Percentiles rank a stretch among this genome's conserved stretches.
Evolutionary conservation across 2,888 invertebrate genomes (phyloP).

Genomic region (Craniophora ligustri): DNA sequence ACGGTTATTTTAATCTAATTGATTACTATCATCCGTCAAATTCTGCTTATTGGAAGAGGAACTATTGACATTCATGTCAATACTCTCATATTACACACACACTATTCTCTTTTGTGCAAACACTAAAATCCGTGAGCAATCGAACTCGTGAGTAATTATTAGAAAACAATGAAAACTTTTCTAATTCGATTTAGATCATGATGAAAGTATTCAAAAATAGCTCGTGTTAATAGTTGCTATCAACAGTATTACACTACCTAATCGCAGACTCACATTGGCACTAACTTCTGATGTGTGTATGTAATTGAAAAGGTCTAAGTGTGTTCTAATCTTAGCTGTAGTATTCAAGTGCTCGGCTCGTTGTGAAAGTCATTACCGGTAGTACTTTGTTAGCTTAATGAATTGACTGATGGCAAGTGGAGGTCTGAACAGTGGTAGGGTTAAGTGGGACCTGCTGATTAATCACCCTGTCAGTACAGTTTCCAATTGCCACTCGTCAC

Average conservation of each 20-base stretch:
- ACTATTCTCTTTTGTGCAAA: too few species aligned
- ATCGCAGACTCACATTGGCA: conserved; percentile 17
- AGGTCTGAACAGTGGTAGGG: conserved; percentile 85
- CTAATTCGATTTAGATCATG: too few species aligned
- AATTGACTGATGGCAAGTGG: conserved; percentile 87
- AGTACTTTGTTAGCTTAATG: conserved; percentile 88
- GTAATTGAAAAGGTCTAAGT: conserved; percentile 58
- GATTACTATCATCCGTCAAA: too few species aligned
- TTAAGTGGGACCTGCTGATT: conserved; percentile 87
- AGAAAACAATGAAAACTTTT: too few species aligned
- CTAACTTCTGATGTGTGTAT: conserved; percentile 45
- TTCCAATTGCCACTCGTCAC: conserved; percentile 85
- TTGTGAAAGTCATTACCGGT: conserved; percentile 85
- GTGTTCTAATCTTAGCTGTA: conserved; percentile 66
- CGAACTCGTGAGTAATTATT: too few species aligned
- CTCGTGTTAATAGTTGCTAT: background rate
- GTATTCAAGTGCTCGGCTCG: conserved; percentile 74
- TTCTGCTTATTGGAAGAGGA: too few species aligned
- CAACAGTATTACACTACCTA: background rate
- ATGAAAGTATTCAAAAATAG: too few species aligned
- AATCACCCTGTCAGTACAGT: conserved; percentile 86
- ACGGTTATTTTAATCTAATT: background rate
- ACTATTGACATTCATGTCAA: too few species aligned
- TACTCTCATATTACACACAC: too few species aligned
- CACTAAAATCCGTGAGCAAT: too few species aligned